Evolutionary conservation across 2,888 invertebrate genomes (phyloP).

Genomic region (Trichogramma evanescens): DNA sequence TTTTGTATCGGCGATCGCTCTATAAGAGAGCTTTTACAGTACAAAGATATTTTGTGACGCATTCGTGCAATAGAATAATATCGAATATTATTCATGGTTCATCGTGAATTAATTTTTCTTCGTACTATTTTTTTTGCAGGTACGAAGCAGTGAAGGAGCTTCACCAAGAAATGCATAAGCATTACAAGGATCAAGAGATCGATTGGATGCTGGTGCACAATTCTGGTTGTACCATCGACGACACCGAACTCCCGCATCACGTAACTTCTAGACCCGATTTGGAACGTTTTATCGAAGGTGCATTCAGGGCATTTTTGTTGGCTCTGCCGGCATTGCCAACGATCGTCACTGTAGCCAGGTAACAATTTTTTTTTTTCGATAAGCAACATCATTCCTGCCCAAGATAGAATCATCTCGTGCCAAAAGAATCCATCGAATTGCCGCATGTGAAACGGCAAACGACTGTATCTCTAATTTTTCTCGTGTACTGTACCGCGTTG

Average conservation of each 20-base stretch:
- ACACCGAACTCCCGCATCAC: constrained; percentile 78
- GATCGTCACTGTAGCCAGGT: constrained; percentile 67
- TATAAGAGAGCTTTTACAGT: too few species aligned
- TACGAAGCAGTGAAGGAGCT: constrained; percentile 35
- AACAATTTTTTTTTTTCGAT: not conserved
- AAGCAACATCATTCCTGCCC: not conserved
- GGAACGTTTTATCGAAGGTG: constrained; percentile 52
- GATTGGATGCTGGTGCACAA: constrained; percentile 78
- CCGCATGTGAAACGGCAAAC: too few species aligned
- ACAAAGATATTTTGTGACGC: too few species aligned
- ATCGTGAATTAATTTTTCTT: too few species aligned
- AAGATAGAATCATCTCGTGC: not conserved
- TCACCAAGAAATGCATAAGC: constrained; percentile 30
- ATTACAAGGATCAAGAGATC: constrained; percentile 57
- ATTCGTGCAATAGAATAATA: too few species aligned
- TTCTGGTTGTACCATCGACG: constrained; percentile 83
- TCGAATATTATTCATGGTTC: too few species aligned
- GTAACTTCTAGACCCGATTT: constrained; percentile 66
- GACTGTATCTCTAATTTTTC: too few species aligned
- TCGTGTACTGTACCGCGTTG: too few species aligned
- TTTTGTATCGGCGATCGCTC: too few species aligned
- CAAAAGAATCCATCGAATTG: too few species aligned
- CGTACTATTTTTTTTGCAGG: constrained; percentile 25
- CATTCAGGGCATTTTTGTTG: constrained; percentile 56
- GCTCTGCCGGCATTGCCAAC: constrained; percentile 59